Evolutionary conservation across 2,113 vertebrate species (phyloP).

Genomic region (Bombycilla garrulus): DNA sequence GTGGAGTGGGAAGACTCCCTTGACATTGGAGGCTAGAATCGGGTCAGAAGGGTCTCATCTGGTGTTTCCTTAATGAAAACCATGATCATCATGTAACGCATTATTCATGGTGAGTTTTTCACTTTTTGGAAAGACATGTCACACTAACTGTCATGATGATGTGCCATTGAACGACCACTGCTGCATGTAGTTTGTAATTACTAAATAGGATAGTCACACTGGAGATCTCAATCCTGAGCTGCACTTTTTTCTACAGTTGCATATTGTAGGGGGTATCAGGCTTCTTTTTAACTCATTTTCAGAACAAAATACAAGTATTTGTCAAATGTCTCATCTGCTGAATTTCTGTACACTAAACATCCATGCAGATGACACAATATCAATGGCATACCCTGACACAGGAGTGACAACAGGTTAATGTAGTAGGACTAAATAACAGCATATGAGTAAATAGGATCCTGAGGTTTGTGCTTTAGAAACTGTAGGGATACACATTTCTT

Average conservation of each 20-base stretch:
- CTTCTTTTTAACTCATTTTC: background rate
- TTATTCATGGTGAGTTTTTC: background rate
- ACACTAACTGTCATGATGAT: background rate
- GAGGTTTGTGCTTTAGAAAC: background rate
- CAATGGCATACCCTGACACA: background rate
- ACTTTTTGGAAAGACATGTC: background rate
- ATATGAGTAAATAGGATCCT: background rate
- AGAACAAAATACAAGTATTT: background rate
- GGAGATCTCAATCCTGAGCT: background rate
- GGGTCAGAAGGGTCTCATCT: background rate
- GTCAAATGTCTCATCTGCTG: background rate
- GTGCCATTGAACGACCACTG: background rate
- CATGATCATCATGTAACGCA: background rate
- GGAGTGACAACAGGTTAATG: background rate
- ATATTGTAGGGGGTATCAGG: background rate
- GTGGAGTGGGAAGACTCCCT: background rate
- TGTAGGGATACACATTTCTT: background rate
- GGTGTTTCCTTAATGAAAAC: background rate
- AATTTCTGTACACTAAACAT: background rate
- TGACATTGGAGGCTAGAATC: background rate
- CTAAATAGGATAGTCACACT: background rate
- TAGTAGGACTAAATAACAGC: background rate
- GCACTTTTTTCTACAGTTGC: background rate
- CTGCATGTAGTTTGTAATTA: background rate
- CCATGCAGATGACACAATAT: background rate